Conservation (phyloP, 2,888 invertebrate species). For the Peribatodes rhomboidaria region DNA sequence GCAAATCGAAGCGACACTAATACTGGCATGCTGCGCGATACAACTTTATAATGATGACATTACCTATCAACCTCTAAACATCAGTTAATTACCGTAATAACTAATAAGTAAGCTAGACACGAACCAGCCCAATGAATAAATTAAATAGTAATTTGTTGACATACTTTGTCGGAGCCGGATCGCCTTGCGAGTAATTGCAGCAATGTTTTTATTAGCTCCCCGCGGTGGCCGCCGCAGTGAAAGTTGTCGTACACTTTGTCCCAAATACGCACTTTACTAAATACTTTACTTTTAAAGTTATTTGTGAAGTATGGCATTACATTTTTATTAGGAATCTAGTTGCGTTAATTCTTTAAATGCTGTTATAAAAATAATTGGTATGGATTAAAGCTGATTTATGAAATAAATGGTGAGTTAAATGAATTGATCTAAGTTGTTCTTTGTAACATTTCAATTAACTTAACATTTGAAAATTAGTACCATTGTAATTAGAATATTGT, state of each 20-base stretch:
- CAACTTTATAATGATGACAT: slow-evolving; percentile 31
- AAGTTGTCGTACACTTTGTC: slow-evolving; percentile 49
- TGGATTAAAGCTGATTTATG: no score
- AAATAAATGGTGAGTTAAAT: no score
- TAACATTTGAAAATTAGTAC: no score
- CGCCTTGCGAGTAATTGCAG: slow-evolving; percentile 78
- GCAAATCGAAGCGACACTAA: neutral
- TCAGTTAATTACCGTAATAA: slow-evolving; percentile 69
- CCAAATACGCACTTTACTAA: slow-evolving; percentile 31
- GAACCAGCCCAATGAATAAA: slow-evolving; percentile 81
- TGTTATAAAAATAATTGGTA: neutral
- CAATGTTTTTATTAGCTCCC: slow-evolving; percentile 66
- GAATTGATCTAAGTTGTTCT: no score
- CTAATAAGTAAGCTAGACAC: slow-evolving; percentile 76
- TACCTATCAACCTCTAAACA: slow-evolving; percentile 73
- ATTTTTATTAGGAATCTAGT: neutral
- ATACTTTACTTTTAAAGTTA: slow-evolving; percentile 5
- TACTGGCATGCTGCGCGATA: slow-evolving; percentile 7
- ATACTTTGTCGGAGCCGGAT: slow-evolving; percentile 78
- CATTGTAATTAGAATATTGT: no score
- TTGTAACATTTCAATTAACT: no score
- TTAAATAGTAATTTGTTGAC: slow-evolving; percentile 84
- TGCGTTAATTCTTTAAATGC: neutral
- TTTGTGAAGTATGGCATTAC: neutral
- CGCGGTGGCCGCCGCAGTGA: slow-evolving; percentile 51